Base-by-base conservation (phyloP, 2,797 vertebrate species). In the Xenopus petersii region DNA sequence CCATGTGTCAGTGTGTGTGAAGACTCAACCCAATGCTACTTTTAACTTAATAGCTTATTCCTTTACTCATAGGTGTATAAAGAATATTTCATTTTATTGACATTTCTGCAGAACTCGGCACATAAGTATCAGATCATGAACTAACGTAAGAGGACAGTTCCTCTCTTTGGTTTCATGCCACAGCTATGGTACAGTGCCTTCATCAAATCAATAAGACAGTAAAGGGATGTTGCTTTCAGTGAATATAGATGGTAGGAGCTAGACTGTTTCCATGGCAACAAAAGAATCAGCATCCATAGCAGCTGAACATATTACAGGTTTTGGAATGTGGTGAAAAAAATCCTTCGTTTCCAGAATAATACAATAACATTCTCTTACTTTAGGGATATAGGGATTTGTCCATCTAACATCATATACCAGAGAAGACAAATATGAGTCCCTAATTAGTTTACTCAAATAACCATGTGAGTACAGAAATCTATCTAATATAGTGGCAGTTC, bases 201-300 rank as follows among this genome's bases (percentile, higher is more conserved):
- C 87, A 56, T 91, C 87, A 93, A 89, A 93, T 92, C 92, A 93
- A 88, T 91, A 89, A 88, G 89, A 89, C 84, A 90, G 92, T 91
- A 82, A 82, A 76, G 92, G 89, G 87, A 89, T 87, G 88, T 90
- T 82, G 88, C 92, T 94, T 93, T 95, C 91, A 93, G 93, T 93
- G 93, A 92, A 92, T 95, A 94, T 91, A 90, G 90, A 92, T 92
- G 88, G 88, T 80, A 91, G 89, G 93, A 92, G 90, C 90, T 89
- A 92, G 90, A 86, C 87, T 90, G 95, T 98, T 96, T 91, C 94
- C 91, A 98, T 98, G 93, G 94, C 92, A 95, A 98, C 96, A 86
- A 89, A 88, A 94, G 89, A 90, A 93, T 92, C 91, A 89, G 87
- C 82, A 87, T 88, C 84, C 84, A 85, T 83, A 89, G 88, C 86